A percentile compares a stretch with the other conserved stretches of the same genome.
These are phyloP conservation scores for Leptopilina clavipes DNA, from an alignment of 1,140 invertebrate species.

Conservation along the genomic window DNA sequence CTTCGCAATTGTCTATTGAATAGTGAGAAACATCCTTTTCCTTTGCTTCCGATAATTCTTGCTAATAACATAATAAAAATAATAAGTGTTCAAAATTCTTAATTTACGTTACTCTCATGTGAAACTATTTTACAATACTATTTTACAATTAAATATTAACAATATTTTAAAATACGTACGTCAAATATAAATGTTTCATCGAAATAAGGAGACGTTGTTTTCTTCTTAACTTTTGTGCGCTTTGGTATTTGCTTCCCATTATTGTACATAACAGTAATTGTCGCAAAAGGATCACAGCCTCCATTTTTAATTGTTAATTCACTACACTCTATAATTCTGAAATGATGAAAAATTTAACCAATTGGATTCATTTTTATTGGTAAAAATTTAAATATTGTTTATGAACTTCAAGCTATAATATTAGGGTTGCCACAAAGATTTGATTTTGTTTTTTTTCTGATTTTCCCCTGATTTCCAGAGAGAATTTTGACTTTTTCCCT, in stretches of 20 bases:
- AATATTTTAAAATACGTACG: constrained; percentile 73
- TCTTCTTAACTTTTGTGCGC: constrained; percentile 90
- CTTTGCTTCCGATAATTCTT: constrained; percentile 67
- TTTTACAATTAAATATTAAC: not conserved
- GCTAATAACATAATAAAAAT: constrained; percentile 51
- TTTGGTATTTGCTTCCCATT: constrained; percentile 88
- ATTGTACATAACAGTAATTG: constrained; percentile 85
- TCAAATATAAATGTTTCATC: constrained; percentile 93
- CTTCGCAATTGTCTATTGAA: constrained; percentile 76
- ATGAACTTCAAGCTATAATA: no score
- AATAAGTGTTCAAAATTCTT: constrained; percentile 23
- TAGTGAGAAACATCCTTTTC: constrained; percentile 72
- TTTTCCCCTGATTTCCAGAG: no score
- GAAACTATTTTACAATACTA: not conserved
- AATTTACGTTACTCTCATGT: no score
- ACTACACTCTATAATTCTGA: constrained; percentile 86
- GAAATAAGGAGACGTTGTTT: constrained; percentile 91
- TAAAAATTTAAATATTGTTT: no score
- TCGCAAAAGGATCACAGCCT: constrained; percentile 91
- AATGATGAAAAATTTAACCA: constrained; percentile 44
- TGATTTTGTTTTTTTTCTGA: no score
- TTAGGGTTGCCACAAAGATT: no score
- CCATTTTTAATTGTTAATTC: constrained; percentile 92
- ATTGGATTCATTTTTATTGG: constrained; percentile 17
- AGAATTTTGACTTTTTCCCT: no score